A percentile compares a stretch with the other conserved stretches of the same genome.
These are phyloP conservation scores for Myathropa florea DNA, from an alignment of 2,888 invertebrate genomes.

Conservation along the genomic window DNA sequence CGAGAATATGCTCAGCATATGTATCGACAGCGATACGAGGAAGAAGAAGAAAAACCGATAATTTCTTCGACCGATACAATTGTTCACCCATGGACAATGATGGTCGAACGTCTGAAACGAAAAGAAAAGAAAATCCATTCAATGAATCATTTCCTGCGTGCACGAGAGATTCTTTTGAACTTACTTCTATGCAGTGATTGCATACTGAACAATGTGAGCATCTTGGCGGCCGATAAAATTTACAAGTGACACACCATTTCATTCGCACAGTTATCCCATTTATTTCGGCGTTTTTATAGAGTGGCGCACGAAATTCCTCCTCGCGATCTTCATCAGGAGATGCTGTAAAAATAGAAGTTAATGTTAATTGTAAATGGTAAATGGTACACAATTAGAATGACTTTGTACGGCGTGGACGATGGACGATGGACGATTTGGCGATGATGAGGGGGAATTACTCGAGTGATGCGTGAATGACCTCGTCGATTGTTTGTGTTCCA, in stretches of 20 bases:
- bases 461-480: not conserved
- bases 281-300: constrained; percentile 98
- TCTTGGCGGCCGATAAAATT: constrained; percentile 99
- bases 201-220: constrained; percentile 99
- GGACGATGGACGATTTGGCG: not conserved
- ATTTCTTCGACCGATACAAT: constrained; percentile 97
- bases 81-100: constrained; percentile 99
- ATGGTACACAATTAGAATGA: constrained; percentile 1
- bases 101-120: constrained; percentile 97
- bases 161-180: constrained; percentile 67
- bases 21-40: constrained; percentile 95
- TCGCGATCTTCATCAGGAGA: constrained; percentile 98
- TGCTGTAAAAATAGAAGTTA: constrained; percentile 83
- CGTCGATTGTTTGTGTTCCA: not conserved
- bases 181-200: constrained; percentile 98
- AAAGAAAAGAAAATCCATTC: constrained; percentile 12
- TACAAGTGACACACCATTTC: constrained; percentile 99
- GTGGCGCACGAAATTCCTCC: constrained; percentile 97
- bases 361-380: constrained; percentile 60
- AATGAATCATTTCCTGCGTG: not conserved
- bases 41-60: constrained; percentile 99
- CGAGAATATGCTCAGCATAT: constrained; percentile 98
- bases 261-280: constrained; percentile 99
- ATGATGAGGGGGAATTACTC: not conserved
- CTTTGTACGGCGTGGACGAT: not conserved